Base-by-base conservation (phyloP, 92 coral and sea anemone species). In the Plumapathes pennacea region DNA sequence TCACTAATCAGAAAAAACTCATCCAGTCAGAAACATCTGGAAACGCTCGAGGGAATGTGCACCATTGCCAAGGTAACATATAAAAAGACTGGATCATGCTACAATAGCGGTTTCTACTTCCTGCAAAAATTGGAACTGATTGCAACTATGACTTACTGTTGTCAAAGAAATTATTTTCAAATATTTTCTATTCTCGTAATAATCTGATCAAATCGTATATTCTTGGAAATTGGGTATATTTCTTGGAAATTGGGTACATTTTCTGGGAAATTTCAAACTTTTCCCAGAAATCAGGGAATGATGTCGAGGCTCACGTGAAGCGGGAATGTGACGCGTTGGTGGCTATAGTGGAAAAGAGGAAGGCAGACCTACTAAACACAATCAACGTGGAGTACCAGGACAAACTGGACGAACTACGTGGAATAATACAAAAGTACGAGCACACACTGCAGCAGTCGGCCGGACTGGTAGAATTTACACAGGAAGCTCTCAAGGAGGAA, bases 231-330 rank as follows among this genome's bases (percentile, higher is more conserved):
- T n/a, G n/a, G n/a, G n/a, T n/a, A 2, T 27, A 21, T 15, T 0
- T 19, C 13, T n/a, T n/a, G 18, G 32, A 50, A 48, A 12, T 49
- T 7, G 4, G 15, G 37, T 9, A n/a, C n/a, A n/a, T n/a, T n/a
- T n/a, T n/a, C n/a, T n/a, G n/a, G n/a, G n/a, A n/a, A n/a, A n/a
- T n/a, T n/a, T n/a, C n/a, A n/a, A n/a, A n/a, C 2, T 64, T 3
- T 0, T 51, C 42, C n/a, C 21, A 86, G 95, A 84, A 86, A 77
- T 86, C 95, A 22, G 95, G 95, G 2, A 76, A 64, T 46, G 88
- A 86, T 44, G 95, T 86, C 11, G 95, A 86, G 46, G 82, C 80
- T 28, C 96, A 87, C 37, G 90, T 87, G 32, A 87, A 83, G 44
- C 67, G 84, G 34, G 96, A 87, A 34, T 77, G 83, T 40, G 96